These are phyloP conservation scores for Hylomyscus alleni DNA, from an alignment of 2,797 vertebrate species.

Conservation along the genomic window DNA sequence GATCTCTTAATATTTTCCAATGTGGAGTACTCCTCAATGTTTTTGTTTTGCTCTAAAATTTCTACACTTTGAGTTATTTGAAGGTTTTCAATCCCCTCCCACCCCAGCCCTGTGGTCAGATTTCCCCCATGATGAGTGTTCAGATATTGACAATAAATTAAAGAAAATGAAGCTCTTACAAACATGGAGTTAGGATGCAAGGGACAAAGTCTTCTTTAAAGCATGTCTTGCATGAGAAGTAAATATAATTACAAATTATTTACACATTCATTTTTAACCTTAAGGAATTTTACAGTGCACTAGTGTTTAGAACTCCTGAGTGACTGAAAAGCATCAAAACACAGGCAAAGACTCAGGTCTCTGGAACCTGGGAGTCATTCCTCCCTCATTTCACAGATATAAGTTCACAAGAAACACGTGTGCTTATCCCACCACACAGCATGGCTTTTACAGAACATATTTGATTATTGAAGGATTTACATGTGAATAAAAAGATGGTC, in stretches of 20 bases:
- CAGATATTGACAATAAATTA: no score
- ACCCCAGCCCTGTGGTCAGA: background rate
- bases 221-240: no score
- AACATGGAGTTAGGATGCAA: no score
- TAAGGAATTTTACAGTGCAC: background rate
- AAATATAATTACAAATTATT: no score
- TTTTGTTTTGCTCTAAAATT: no score
- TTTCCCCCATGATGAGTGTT: background rate
- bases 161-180: no score
- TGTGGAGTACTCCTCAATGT: no score
- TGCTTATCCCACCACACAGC: background rate
- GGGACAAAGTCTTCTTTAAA: no score
- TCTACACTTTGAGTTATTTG: no score
- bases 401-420: background rate
- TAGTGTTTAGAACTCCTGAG: background rate
- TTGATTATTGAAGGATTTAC: background rate
- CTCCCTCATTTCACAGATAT: background rate
- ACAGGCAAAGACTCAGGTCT: background rate
- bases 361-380: background rate
- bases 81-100: no score
- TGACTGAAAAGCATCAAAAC: background rate
- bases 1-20: no score
- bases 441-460: background rate
- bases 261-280: no score
- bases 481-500: background rate